Evolutionary conservation across 2,888 invertebrate genomes (phyloP).

Genomic region (Anorthoa munda): DNA sequence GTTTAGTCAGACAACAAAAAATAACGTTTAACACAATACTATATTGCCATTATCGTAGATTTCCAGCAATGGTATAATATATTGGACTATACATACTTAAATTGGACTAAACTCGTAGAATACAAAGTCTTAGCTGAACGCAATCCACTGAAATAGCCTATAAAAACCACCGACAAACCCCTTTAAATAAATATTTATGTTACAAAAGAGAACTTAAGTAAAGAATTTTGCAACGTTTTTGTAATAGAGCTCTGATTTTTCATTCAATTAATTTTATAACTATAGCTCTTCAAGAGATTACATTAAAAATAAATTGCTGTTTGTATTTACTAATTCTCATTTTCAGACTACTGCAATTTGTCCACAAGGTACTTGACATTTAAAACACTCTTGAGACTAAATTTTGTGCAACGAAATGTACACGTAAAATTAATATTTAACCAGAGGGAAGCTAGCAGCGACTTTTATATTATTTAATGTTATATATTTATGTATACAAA

Average conservation of each 20-base stretch:
- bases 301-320: constrained; percentile 38
- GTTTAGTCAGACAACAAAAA: background rate
- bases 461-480: background rate
- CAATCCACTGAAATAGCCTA: constrained; percentile 69
- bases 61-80: background rate
- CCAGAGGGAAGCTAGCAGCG: background rate
- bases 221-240: constrained; percentile 65
- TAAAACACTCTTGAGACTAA: constrained; percentile 24
- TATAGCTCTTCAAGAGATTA: constrained; percentile 20
- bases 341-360: constrained; percentile 9
- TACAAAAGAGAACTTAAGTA: background rate
- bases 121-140: constrained; percentile 53
- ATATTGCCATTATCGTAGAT: constrained; percentile 6
- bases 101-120: constrained; percentile 24
- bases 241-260: constrained; percentile 54
- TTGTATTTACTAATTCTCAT: constrained; percentile 34
- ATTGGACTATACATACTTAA: background rate
- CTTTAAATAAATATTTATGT: constrained; percentile 72
- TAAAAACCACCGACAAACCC: constrained; percentile 71
- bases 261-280: constrained; percentile 55
- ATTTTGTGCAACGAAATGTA: constrained; percentile 10
- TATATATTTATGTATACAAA: background rate
- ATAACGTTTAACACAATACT: background rate
- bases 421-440: constrained; percentile 1
- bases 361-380: constrained; percentile 27